A percentile compares a stretch with the other conserved stretches of the same genome.
These are phyloP conservation scores for Helicolenus hilgendorfi DNA, from an alignment of 2,797 vertebrate species.

Conservation along the genomic window DNA sequence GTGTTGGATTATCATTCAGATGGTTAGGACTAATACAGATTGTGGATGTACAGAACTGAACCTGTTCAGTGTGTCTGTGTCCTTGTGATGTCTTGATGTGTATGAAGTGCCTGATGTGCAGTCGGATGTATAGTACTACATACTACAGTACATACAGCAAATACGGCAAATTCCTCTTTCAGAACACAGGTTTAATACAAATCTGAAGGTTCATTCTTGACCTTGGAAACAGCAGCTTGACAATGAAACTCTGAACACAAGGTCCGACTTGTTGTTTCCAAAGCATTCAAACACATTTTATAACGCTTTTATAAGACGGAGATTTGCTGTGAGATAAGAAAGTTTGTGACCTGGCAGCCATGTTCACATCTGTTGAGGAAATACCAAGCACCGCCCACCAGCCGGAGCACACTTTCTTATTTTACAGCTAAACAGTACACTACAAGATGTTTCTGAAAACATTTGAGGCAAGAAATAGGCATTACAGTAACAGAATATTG, in stretches of 20 bases:
- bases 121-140: neutral
- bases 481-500: no score
- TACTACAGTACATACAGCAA: neutral
- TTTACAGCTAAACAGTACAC: no score
- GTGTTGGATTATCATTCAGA: neutral
- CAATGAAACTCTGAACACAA: neutral
- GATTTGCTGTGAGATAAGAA: neutral
- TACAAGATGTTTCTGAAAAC: no score
- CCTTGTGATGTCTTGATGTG: neutral
- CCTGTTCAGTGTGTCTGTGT: no score
- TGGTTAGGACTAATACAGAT: neutral
- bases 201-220: neutral
- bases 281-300: neutral
- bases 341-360: no score
- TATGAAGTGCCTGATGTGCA: neutral
- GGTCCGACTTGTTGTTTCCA: neutral
- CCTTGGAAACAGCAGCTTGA: neutral
- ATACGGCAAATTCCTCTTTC: neutral
- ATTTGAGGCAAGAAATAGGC: fast-evolving
- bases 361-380: neutral
- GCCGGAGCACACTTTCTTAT: fast-evolving
- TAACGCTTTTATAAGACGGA: neutral
- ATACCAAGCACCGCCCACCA: neutral
- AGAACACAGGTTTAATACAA: neutral
- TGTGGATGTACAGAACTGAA: no score